Evolutionary conservation across 2,888 invertebrate species (phyloP).

Genomic region (Parnassius orleans): DNA sequence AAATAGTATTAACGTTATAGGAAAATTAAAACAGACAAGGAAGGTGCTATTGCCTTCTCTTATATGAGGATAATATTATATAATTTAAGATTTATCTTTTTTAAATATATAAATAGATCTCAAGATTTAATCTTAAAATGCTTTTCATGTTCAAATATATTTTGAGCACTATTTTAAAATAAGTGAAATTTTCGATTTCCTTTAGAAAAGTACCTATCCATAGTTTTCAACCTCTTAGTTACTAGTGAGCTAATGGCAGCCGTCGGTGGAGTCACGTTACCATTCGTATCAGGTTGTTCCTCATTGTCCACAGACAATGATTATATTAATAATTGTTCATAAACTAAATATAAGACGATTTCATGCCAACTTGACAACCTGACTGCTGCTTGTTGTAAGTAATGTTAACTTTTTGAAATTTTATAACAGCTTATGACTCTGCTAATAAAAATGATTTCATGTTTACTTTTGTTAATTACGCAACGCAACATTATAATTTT

Average conservation of each 20-base stretch:
- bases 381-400: conserved; percentile 47
- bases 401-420: conserved; percentile 21
- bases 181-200: conserved; percentile 10
- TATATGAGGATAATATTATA: not conserved
- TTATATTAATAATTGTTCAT: conserved; percentile 28
- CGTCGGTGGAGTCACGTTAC: conserved; percentile 79
- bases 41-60: not conserved
- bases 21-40: too few relatives aligned
- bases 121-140: conserved; percentile 16
- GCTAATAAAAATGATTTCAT: conserved; percentile 3
- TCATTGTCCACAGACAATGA: conserved; percentile 32
- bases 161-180: too few relatives aligned
- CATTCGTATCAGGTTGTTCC: conserved; percentile 50
- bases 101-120: conserved; percentile 18
- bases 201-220: conserved; percentile 29
- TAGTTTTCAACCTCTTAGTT: conserved; percentile 41
- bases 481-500: conserved; percentile 7
- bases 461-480: conserved; percentile 8
- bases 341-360: conserved; percentile 32
- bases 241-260: conserved; percentile 66
- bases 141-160: not conserved
- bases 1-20: too few relatives aligned
- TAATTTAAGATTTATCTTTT: not conserved
- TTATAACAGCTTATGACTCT: conserved; percentile 26
- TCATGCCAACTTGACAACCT: conserved; percentile 51